Conservation (phyloP, 2,797 vertebrate genomes). For the Pangasius sanitwongsei region DNA sequence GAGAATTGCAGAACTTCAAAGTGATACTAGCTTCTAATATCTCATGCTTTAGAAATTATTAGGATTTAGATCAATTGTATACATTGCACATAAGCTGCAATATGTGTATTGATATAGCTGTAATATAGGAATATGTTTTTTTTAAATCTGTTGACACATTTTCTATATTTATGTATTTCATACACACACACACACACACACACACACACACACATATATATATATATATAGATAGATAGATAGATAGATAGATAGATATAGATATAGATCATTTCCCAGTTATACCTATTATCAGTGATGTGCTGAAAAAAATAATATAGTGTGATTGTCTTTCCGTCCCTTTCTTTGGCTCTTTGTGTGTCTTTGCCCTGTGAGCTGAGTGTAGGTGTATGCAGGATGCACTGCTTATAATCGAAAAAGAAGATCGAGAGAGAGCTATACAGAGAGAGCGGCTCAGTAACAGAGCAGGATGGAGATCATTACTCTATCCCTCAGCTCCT, state of each 20-base stretch:
- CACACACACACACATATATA: not conserved
- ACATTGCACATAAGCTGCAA: not conserved
- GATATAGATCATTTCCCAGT: not conserved
- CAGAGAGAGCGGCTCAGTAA: conserved; percentile 60
- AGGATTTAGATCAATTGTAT: too few species aligned
- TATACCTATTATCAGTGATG: not conserved
- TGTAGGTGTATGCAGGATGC: conserved; percentile 44
- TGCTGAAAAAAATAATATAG: not conserved
- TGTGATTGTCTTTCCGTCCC: not conserved
- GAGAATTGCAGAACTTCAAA: not conserved
- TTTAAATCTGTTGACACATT: not conserved
- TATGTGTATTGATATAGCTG: not conserved
- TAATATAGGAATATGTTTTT: not conserved
- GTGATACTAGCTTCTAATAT: not conserved
- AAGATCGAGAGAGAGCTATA: conserved; percentile 41
- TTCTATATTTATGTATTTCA: not conserved
- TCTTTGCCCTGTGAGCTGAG: conserved; percentile 27
- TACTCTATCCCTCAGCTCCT: conserved; percentile 68
- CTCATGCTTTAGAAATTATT: not conserved
- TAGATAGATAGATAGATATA: too few species aligned
- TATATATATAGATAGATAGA: too few species aligned
- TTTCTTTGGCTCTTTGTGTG: conserved; percentile 30
- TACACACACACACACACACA: not conserved
- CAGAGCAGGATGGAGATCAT: conserved; percentile 69
- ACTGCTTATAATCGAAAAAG: conserved; percentile 41